Evolutionary conservation across 2,797 vertebrate species (phyloP).

Genomic region (Cirrhinus molitorella): DNA sequence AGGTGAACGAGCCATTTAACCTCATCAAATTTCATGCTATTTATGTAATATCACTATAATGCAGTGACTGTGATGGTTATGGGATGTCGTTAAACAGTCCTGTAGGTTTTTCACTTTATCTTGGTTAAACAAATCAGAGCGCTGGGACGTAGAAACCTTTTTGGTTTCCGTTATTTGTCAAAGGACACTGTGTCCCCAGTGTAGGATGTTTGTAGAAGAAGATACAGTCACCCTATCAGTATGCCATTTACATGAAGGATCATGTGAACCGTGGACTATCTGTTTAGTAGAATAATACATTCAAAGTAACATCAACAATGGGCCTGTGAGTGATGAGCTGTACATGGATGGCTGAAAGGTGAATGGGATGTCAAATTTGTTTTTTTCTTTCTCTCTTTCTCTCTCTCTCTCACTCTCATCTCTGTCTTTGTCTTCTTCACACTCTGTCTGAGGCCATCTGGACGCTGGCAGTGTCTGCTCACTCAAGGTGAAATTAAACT

Average conservation of each 20-base stretch:
- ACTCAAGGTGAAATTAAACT: slow-evolving; percentile 66
- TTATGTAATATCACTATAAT: slow-evolving; percentile 46
- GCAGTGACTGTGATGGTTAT: slow-evolving; percentile 30
- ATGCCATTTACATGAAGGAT: slow-evolving; percentile 68
- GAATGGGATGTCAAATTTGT: slow-evolving; percentile 57
- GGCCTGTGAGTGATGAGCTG: slow-evolving; percentile 58
- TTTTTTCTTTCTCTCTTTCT: slow-evolving; percentile 23
- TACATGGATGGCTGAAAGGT: slow-evolving; percentile 52
- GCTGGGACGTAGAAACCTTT: slow-evolving; percentile 61
- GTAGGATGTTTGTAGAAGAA: slow-evolving; percentile 60
- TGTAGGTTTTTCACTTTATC: slow-evolving; percentile 47
- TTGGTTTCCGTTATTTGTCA: slow-evolving; percentile 69
- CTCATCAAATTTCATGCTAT: slow-evolving; percentile 8
- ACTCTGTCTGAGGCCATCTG: slow-evolving; percentile 65
- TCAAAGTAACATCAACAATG: slow-evolving; percentile 64
- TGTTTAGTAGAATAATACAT: slow-evolving; percentile 67
- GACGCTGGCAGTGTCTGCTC: slow-evolving; percentile 59
- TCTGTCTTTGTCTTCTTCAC: slow-evolving; percentile 57
- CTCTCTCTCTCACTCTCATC: slow-evolving; percentile 17
- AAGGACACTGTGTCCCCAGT: slow-evolving; percentile 53
- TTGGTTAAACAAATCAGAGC: slow-evolving; percentile 58
- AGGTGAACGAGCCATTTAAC: slow-evolving; percentile 15
- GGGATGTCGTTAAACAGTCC: slow-evolving; percentile 39
- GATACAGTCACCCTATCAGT: slow-evolving; percentile 64
- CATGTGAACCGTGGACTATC: slow-evolving; percentile 65